phyloP scores from a whole-genome alignment of 2,797 vertebrate species.

The Esox masquinongy region DNA sequence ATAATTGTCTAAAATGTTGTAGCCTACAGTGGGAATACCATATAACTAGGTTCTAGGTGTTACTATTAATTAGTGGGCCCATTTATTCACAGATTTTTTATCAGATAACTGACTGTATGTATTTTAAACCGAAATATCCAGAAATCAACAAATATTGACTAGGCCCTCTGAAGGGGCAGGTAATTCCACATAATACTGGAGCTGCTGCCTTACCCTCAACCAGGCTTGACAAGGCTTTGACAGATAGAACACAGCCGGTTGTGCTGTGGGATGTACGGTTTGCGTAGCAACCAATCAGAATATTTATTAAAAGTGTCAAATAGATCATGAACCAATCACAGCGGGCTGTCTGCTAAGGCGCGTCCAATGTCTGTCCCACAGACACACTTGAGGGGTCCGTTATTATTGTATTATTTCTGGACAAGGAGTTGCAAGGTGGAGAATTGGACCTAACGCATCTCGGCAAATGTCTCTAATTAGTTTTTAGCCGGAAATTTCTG shows the following conservation, averaged over 20 bases:
- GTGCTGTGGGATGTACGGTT: not conserved
- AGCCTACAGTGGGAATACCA: not conserved
- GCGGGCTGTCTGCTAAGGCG: slow-evolving; percentile 30
- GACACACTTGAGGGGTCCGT: slow-evolving; percentile 38
- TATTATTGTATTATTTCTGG: slow-evolving; percentile 42
- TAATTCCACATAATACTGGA: not conserved
- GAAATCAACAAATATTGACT: not conserved
- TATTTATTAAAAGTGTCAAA: slow-evolving; percentile 1
- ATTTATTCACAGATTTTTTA: not conserved
- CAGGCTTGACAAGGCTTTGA: slow-evolving; percentile 58
- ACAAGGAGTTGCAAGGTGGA: slow-evolving; percentile 23
- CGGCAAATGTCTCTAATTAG: slow-evolving; percentile 2
- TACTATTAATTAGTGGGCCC: no score
- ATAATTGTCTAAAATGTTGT: not conserved
- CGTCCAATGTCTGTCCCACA: slow-evolving; percentile 28
- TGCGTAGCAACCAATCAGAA: slow-evolving; percentile 56
- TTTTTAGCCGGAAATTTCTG: not conserved
- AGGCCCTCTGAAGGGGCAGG: not conserved
- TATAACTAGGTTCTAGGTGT: no score
- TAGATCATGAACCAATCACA: slow-evolving; percentile 59
- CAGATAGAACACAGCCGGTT: slow-evolving; percentile 40
- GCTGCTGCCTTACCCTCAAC: slow-evolving; percentile 47
- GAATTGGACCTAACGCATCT: slow-evolving; percentile 15
- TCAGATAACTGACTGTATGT: not conserved
- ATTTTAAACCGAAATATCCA: not conserved